A percentile compares a stretch with the other conserved stretches of the same genome.
Evolutionary conservation across 2,797 vertebrate species (phyloP).

Genomic region (Otolemur crassicaudatus): DNA sequence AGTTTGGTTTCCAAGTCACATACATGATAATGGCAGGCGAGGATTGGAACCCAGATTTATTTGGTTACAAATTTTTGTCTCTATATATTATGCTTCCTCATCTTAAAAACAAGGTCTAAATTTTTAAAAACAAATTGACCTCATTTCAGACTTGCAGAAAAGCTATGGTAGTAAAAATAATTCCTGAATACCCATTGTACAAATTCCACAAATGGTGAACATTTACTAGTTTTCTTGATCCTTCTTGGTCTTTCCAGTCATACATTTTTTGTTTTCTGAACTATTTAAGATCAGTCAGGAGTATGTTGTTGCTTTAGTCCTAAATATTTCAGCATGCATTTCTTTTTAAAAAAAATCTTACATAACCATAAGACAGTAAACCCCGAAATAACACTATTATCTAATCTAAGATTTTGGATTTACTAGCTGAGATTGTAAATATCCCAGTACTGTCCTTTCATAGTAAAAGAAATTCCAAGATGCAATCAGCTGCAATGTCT

Average conservation of each 20-base stretch:
- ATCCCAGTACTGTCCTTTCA: background rate
- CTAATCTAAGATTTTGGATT: background rate
- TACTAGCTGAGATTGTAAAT: background rate
- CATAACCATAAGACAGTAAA: background rate
- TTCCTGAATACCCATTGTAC: background rate
- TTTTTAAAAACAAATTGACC: background rate
- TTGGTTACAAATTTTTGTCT: conserved; percentile 22
- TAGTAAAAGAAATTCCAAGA: background rate
- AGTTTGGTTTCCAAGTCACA: conserved; percentile 1
- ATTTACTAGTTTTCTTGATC: conserved; percentile 37
- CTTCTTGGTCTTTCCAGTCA: background rate
- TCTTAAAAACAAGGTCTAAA: conserved; percentile 31
- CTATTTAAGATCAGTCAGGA: background rate
- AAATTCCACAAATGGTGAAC: conserved; percentile 25
- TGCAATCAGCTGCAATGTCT: background rate
- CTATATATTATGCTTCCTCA: background rate
- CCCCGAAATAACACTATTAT: background rate
- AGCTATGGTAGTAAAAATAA: conserved; percentile 26
- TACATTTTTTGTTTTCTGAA: conserved; percentile 5
- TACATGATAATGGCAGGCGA: background rate
- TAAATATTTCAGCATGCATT: conserved; percentile 12
- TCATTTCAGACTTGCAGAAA: conserved; percentile 57
- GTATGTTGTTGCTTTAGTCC: background rate
- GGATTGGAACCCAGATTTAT: conserved; percentile 36
- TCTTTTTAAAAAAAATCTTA: background rate